Evolutionary conservation across 1,140 invertebrate species (phyloP).

Genomic region (Atopsyche davidsoni): DNA sequence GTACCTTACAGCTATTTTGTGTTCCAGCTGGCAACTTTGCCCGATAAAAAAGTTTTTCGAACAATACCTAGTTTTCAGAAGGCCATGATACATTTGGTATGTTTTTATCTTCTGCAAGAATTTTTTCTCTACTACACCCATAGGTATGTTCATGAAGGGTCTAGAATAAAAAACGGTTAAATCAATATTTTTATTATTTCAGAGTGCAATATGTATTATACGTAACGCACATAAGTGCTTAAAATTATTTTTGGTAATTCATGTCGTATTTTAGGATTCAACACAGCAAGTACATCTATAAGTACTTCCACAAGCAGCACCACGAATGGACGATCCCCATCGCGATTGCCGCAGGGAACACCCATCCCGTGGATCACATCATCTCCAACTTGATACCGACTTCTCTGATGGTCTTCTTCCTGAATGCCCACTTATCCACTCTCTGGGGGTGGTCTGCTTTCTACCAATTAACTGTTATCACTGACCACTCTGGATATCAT

Average conservation of each 20-base stretch:
- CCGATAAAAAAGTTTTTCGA: conserved; percentile 60
- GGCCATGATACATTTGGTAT: conserved; percentile 70
- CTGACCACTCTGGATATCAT: conserved; percentile 86
- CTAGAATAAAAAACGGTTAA: no score
- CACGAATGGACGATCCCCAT: conserved; percentile 82
- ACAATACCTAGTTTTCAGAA: conserved; percentile 78
- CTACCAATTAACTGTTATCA: conserved; percentile 72
- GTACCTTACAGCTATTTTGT: conserved; percentile 58
- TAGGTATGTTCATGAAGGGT: no score
- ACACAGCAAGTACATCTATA: conserved; percentile 70
- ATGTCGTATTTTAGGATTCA: conserved; percentile 63
- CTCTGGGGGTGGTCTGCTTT: conserved; percentile 78
- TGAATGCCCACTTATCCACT: conserved; percentile 75
- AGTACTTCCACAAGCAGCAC: conserved; percentile 79
- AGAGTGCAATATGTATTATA: no score
- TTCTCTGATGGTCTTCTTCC: conserved; percentile 70
- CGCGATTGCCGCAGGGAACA: conserved; percentile 76
- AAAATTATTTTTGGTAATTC: no score
- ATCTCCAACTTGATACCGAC: conserved; percentile 76
- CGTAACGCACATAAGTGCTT: no score
- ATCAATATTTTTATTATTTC: no score
- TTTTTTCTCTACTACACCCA: conserved; percentile 84
- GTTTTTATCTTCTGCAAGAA: conserved; percentile 77
- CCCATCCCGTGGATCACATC: conserved; percentile 81
- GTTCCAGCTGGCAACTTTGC: conserved; percentile 59